These are phyloP conservation scores for Gisinianus flammeolus DNA, from an alignment of 2,888 invertebrate species.

Conservation along the genomic window DNA sequence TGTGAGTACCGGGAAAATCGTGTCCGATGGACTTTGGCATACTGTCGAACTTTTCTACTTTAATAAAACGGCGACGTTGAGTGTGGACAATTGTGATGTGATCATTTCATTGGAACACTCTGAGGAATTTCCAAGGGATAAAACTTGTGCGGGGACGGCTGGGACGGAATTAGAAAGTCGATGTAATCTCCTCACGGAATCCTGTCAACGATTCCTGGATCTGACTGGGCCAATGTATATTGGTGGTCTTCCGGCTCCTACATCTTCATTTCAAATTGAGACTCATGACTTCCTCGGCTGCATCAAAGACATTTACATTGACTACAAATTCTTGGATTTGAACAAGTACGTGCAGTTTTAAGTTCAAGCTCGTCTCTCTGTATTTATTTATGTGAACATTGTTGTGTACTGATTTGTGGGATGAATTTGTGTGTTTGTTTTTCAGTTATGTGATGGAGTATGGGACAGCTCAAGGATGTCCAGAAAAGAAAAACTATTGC, in stretches of 20 bases:
- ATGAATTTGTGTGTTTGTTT: too few species aligned
- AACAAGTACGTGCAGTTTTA: constrained; percentile 67
- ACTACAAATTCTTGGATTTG: constrained; percentile 84
- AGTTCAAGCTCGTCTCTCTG: background rate
- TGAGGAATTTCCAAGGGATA: constrained; percentile 73
- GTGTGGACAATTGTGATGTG: constrained; percentile 86
- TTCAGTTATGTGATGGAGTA: constrained; percentile 83
- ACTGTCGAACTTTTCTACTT: constrained; percentile 81
- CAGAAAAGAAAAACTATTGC: constrained; percentile 82
- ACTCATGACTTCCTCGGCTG: constrained; percentile 82
- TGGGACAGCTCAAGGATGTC: constrained; percentile 85
- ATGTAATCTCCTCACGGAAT: constrained; percentile 62
- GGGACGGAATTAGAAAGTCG: constrained; percentile 75
- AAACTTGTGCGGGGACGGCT: constrained; percentile 83
- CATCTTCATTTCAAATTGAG: constrained; percentile 60
- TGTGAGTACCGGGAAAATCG: constrained; percentile 69
- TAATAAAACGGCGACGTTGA: constrained; percentile 83
- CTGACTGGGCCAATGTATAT: constrained; percentile 87
- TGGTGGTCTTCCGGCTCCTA: constrained; percentile 75
- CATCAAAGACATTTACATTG: constrained; percentile 84
- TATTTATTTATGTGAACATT: background rate
- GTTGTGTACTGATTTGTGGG: background rate
- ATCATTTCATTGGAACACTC: constrained; percentile 76
- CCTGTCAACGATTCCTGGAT: constrained; percentile 78
- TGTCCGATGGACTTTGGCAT: constrained; percentile 92